A percentile compares a stretch with the other conserved stretches of the same genome.
Conservation (phyloP, 1,140 invertebrate genomes). For the Sycobia sp. region DNA sequence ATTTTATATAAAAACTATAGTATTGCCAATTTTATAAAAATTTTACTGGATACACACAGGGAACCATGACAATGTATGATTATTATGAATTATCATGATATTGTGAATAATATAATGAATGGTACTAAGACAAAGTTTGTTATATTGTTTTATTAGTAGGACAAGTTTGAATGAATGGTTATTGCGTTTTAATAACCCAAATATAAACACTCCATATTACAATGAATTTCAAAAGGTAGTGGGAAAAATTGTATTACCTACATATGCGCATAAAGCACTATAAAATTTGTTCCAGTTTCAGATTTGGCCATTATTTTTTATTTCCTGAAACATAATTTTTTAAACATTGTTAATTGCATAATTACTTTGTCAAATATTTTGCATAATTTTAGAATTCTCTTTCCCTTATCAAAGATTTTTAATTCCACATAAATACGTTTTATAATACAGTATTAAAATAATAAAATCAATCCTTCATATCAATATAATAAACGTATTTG, state of each 20-base stretch:
- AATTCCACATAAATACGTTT: conserved; percentile 40
- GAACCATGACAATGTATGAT: conserved; percentile 31
- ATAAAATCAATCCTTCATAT: no score
- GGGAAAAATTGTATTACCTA: conserved; percentile 54
- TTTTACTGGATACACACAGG: conserved; percentile 30
- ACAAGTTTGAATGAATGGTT: conserved; percentile 41
- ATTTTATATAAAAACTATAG: background rate
- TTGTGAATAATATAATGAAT: no score
- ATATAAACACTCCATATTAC: conserved; percentile 42
- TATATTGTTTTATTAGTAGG: conserved; percentile 40
- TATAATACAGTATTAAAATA: conserved; percentile 16
- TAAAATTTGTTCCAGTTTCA: conserved; percentile 53
- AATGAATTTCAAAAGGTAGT: conserved; percentile 44
- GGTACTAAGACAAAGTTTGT: conserved; percentile 24
- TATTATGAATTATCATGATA: conserved; percentile 17
- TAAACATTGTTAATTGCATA: conserved; percentile 13
- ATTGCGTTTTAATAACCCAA: conserved; percentile 35
- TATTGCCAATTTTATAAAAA: no score
- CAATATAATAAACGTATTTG: no score
- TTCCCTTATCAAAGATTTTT: conserved; percentile 30
- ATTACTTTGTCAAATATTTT: background rate
- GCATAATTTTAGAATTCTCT: background rate
- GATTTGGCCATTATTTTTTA: conserved; percentile 56
- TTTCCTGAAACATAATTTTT: conserved; percentile 58
- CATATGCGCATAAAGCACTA: conserved; percentile 50